Evolutionary conservation across 2,113 vertebrate species (phyloP), one percentile per base, ranked within the genome.

Genomic region (Crotalus tigris): DNA sequence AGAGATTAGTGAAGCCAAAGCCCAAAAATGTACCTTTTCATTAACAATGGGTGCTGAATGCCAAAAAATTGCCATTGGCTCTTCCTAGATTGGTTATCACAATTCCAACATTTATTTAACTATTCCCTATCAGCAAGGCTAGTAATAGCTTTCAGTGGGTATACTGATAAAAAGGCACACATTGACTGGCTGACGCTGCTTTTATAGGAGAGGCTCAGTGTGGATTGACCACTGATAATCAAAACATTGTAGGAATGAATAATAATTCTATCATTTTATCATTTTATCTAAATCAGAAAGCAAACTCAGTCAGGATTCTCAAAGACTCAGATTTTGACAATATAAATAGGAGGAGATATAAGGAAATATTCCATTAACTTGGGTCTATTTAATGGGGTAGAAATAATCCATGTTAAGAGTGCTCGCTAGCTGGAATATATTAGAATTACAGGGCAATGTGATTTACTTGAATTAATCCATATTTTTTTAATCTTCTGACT

Each of bases 161-260:
- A 46, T 2, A 1, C 29, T 5, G 29, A 58, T 3, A 81, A 81
- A 39, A 81, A 81, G 39, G 75, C 17, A 81, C 21, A 81, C 75
- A 81, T 81, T 81, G 15, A 81, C 75, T 81, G 75, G 33, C 58
- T 49, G 55, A 6, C 91, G 64, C 86, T 93, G 91, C 53, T 93
- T 96, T 91, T 89, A 23, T 12, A 91, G 39, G 81, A 91, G 61
- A 96, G 10, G 90, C 85, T 88, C 93, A 93, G 90, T 92, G 93
- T 17, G 86, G 94, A 86, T 88, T 92, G 64, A 49, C 94, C 55
- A 85, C 21, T 58, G 69, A 55, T 92, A 94, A 95, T 94, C 93
- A 94, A 94, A 94, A 95, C 92, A 88, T 94, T 59, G 81, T 61
- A 55, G 93, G 51, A 93, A 61, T 58, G 57, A 90, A 95, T 95